Base-by-base conservation (phyloP, 2,888 invertebrate genomes). In the Lymantria dispar region DNA sequence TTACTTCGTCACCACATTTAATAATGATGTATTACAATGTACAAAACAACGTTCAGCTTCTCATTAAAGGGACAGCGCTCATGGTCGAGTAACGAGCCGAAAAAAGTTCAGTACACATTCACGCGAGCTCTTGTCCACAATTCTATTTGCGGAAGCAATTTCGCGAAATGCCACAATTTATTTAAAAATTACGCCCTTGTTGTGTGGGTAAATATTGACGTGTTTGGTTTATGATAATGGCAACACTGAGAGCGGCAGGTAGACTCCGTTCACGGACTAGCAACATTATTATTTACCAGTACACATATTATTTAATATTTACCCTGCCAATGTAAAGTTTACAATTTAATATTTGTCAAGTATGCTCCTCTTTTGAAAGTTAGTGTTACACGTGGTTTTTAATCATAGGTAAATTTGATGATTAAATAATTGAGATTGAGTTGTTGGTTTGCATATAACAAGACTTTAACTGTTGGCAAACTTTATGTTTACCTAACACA, bases 201-300 rank as follows among this genome's bases (percentile, higher is more conserved):
- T 91, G 89, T 89, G 81, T 83, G 81, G 76, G 81, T 84, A 90
- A 92, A 92, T 91, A 92, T 91, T 92, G 87, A 87, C 86, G 79
- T 92, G 87, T 92, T 92, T 91, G 91, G 89, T 87, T 90, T 90
- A 91, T 87, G 90, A 91, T 91, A 92, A 91, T 92, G 83, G 90
- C 86, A 90, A 87, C 89, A 88, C 83, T 80, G 86, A 80, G 76
- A 80, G 76, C 77, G 80, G 71, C 86, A 86, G 86, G 87, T 85
- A 86, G 72, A 77, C 77, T 62, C 52, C 22, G 61, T 64, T 69
- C 65, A 71, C 68, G 72, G 79, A 79, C 87, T 84, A 88, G 85
- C 85, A 83, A 87, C 87, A 81, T 73, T 82, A 84, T 84, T 87
- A 87, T 89, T 87, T 87, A 83, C 80, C 79, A 72, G 83, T 75